Percentiles rank a stretch among this genome's conserved stretches.
Evolutionary conservation across 2,113 vertebrate genomes (phyloP).

Genomic region (Antidorcas marsupialis): DNA sequence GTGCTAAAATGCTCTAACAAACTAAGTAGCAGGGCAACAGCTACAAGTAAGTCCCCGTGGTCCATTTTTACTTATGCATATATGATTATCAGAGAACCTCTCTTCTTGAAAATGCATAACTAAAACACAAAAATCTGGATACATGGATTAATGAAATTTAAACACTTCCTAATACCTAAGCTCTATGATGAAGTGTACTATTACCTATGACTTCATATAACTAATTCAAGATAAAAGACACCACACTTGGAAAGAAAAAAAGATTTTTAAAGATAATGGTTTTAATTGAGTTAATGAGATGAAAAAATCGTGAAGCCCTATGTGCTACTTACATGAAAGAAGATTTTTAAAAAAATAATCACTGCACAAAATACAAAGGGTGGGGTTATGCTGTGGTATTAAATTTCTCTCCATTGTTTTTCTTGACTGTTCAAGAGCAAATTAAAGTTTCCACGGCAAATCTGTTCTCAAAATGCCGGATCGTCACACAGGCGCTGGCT

Average conservation of each 20-base stretch:
- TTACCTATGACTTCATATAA: constrained; percentile 76
- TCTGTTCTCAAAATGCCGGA: constrained; percentile 92
- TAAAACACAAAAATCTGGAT: constrained; percentile 75
- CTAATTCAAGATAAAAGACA: constrained; percentile 80
- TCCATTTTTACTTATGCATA: constrained; percentile 71
- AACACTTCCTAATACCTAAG: constrained; percentile 59
- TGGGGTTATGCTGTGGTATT: constrained; percentile 71
- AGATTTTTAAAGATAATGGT: constrained; percentile 71
- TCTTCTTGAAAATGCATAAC: constrained; percentile 67
- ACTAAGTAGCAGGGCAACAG: constrained; percentile 73
- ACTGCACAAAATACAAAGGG: constrained; percentile 84
- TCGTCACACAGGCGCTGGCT: constrained; percentile 86
- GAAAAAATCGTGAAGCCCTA: constrained; percentile 79
- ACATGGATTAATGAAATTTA: constrained; percentile 69
- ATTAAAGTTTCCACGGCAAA: constrained; percentile 92
- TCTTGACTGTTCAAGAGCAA: constrained; percentile 85
- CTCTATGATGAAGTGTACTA: constrained; percentile 74
- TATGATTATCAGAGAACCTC: constrained; percentile 51
- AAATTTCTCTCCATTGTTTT: constrained; percentile 61
- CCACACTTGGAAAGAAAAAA: constrained; percentile 77
- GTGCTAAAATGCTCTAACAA: constrained; percentile 76
- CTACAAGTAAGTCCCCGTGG: constrained; percentile 77
- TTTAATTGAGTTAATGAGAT: constrained; percentile 80
- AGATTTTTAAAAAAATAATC: constrained; percentile 83
- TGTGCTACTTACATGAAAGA: constrained; percentile 83